These are phyloP conservation scores for Metopolophium dirhodum DNA, from an alignment of 1,140 invertebrate species.

Conservation along the genomic window DNA sequence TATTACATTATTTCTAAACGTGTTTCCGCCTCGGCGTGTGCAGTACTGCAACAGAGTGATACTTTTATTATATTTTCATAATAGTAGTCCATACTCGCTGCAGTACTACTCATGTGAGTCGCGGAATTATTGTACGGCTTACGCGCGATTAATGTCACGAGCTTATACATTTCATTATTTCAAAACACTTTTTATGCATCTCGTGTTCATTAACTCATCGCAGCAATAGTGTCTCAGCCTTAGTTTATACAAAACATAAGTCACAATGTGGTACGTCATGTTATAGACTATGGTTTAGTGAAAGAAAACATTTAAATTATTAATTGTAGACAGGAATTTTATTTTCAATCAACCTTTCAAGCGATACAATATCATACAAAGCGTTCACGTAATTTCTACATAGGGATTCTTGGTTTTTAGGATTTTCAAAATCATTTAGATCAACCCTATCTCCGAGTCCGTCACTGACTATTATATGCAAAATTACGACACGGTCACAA, in stretches of 20 bases:
- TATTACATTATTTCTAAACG: neutral
- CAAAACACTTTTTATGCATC: neutral
- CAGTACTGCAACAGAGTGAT: neutral
- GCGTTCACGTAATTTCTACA: neutral
- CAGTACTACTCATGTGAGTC: neutral
- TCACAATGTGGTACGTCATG: neutral
- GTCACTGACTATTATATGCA: too few species aligned
- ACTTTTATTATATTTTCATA: neutral
- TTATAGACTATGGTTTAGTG: neutral
- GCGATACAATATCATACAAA: neutral
- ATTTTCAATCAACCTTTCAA: neutral
- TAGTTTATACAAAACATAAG: neutral
- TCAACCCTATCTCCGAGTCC: neutral
- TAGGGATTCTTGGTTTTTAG: neutral
- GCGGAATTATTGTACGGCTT: neutral
- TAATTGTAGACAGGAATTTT: neutral
- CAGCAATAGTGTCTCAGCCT: neutral
- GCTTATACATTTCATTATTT: neutral
- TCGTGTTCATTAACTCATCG: neutral
- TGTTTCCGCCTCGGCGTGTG: neutral
- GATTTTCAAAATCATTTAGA: neutral
- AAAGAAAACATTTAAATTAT: neutral
- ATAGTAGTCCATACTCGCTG: neutral
- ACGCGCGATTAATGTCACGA: neutral
- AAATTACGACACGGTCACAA: neutral